These are phyloP conservation scores for Sinhomidia bicolor DNA, from an alignment of 2,888 invertebrate genomes.

Conservation along the genomic window DNA sequence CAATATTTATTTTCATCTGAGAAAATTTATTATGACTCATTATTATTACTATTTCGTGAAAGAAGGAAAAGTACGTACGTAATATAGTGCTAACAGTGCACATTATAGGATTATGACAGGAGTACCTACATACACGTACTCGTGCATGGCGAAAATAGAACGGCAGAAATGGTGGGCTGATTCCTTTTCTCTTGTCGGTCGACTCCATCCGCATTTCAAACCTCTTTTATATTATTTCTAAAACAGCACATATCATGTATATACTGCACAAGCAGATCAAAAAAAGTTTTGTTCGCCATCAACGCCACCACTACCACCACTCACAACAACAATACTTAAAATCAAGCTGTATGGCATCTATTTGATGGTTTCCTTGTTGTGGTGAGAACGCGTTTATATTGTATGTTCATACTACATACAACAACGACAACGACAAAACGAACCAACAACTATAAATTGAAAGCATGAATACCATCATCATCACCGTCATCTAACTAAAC, in stretches of 20 bases:
- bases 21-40: neutral
- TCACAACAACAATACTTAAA: constrained; percentile 7
- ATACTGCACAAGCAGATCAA: neutral
- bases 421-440: no score
- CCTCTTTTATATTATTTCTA: neutral
- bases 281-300: constrained; percentile 23
- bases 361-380: constrained; percentile 42
- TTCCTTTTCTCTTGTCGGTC: neutral
- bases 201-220: neutral
- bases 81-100: neutral
- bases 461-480: constrained; percentile 35
- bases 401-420: neutral
- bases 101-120: neutral
- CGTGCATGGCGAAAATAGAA: constrained; percentile 17
- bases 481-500: neutral
- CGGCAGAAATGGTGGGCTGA: constrained; percentile 8
- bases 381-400: no score
- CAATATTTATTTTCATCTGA: neutral
- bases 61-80: neutral
- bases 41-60: no score
- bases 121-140: no score
- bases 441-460: constrained; percentile 56
- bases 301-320: neutral
- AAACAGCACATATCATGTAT: neutral
- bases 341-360: constrained; percentile 15